Evolutionary conservation across 1,140 invertebrate species (phyloP).

Genomic region (Solenopsis fugax): DNA sequence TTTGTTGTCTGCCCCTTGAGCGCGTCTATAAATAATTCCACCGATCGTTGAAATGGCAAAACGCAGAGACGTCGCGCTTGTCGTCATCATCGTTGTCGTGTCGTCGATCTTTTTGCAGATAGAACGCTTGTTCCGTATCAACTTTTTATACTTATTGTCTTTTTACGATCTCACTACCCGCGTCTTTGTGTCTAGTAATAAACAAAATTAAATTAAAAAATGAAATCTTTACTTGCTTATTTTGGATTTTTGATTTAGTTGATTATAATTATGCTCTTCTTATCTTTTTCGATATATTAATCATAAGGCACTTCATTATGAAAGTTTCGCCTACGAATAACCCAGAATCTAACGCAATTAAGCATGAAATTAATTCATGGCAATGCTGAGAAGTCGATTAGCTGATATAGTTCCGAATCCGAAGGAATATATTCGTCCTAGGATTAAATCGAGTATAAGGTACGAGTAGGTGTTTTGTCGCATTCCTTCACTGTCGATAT

Average conservation of each 20-base stretch:
- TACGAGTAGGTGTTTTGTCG: slow-evolving; percentile 17
- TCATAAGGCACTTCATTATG: slow-evolving; percentile 31
- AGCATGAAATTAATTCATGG: slow-evolving; percentile 77
- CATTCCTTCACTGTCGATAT: background rate
- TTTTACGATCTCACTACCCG: too few relatives aligned
- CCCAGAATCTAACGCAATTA: slow-evolving; percentile 73
- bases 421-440: slow-evolving; percentile 6
- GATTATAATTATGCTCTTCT: background rate
- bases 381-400: slow-evolving; percentile 11
- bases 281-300: background rate
- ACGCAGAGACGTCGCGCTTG: background rate
- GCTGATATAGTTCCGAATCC: background rate
- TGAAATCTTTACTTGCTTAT: background rate
- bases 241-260: background rate
- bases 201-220: background rate
- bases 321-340: slow-evolving; percentile 74
- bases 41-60: slow-evolving; percentile 46
- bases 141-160: background rate
- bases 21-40: slow-evolving; percentile 63
- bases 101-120: background rate
- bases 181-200: too few relatives aligned
- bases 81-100: background rate
- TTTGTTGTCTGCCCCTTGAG: slow-evolving; percentile 48
- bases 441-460: background rate
- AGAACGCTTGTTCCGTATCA: background rate